Percentiles rank a stretch among this genome's conserved stretches.
phyloP scores from a whole-genome alignment of 1,140 invertebrate species.

The Cryptotermes secundus region DNA sequence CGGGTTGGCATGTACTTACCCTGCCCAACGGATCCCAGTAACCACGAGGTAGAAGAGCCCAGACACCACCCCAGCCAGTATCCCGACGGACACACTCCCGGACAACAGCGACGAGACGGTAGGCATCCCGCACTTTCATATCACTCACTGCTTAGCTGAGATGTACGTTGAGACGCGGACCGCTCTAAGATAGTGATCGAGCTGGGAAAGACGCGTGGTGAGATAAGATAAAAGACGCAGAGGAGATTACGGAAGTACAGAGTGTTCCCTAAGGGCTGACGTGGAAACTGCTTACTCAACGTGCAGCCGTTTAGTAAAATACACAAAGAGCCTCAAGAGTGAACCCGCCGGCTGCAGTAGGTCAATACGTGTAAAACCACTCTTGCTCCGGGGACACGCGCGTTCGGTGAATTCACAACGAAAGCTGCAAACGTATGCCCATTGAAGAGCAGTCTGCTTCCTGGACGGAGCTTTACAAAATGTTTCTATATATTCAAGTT shows the following conservation, averaged over 20 bases:
- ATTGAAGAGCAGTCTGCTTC: no score
- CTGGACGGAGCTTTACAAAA: no score
- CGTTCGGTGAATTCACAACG: no score
- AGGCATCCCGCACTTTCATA: slow-evolving; percentile 28
- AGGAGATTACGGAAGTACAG: neutral
- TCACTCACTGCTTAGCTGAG: neutral
- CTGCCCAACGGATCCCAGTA: slow-evolving; percentile 34
- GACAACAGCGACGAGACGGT: slow-evolving; percentile 30
- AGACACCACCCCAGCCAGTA: slow-evolving; percentile 32
- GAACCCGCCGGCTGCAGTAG: no score
- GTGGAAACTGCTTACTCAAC: no score
- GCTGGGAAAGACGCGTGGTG: neutral
- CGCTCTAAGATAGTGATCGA: neutral
- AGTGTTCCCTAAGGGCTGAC: neutral
- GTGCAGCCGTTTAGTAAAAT: no score
- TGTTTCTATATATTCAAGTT: no score
- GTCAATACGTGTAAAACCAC: no score
- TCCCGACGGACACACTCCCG: slow-evolving; percentile 32
- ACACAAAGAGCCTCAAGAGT: no score
- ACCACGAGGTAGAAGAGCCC: slow-evolving; percentile 35
- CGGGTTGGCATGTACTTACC: slow-evolving; percentile 28
- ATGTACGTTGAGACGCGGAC: neutral
- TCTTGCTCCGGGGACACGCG: no score
- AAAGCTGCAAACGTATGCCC: no score
- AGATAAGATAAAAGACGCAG: neutral